Evolutionary conservation across 1,140 invertebrate genomes (phyloP).

Genomic region (Caerostris extrusa): DNA sequence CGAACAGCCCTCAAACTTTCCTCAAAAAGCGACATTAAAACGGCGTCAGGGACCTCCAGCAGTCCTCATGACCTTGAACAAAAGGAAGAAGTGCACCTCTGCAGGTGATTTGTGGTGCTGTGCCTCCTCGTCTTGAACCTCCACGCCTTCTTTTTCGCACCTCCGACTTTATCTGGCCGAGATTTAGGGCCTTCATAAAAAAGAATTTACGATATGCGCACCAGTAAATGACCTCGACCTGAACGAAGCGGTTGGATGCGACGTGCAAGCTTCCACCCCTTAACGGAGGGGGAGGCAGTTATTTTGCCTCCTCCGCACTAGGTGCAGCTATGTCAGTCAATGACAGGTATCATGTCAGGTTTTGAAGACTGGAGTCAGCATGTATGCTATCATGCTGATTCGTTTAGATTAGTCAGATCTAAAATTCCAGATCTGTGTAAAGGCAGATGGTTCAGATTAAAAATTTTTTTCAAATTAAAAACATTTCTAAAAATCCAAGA

Average conservation of each 20-base stretch:
- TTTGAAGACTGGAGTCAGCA: not conserved
- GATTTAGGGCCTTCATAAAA: conserved; percentile 23
- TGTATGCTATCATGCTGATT: too few species aligned
- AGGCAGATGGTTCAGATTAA: too few species aligned
- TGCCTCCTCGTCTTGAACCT: conserved; percentile 19
- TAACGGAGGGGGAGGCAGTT: not conserved
- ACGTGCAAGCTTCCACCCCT: conserved; percentile 19
- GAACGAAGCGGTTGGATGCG: not conserved
- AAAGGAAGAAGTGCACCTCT: conserved; percentile 9
- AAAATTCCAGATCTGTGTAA: too few species aligned
- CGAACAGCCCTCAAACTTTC: not conserved
- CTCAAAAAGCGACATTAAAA: conserved; percentile 10
- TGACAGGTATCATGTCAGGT: not conserved
- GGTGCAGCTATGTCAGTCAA: not conserved
- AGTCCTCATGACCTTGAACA: conserved; percentile 30
- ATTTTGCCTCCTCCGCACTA: conserved; percentile 15
- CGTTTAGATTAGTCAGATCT: too few species aligned
- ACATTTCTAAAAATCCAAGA: too few species aligned
- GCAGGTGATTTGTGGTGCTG: conserved; percentile 13
- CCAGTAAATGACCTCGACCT: conserved; percentile 8
- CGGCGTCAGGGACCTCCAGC: conserved; percentile 21
- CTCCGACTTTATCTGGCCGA: conserved; percentile 23
- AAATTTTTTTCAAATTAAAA: too few species aligned
- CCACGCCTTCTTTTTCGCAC: conserved; percentile 40
- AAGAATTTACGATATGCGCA: conserved; percentile 15